A percentile compares a stretch with the other conserved stretches of the same genome.
Evolutionary conservation across 1,140 invertebrate species (phyloP).

Genomic region (Atta texana): DNA sequence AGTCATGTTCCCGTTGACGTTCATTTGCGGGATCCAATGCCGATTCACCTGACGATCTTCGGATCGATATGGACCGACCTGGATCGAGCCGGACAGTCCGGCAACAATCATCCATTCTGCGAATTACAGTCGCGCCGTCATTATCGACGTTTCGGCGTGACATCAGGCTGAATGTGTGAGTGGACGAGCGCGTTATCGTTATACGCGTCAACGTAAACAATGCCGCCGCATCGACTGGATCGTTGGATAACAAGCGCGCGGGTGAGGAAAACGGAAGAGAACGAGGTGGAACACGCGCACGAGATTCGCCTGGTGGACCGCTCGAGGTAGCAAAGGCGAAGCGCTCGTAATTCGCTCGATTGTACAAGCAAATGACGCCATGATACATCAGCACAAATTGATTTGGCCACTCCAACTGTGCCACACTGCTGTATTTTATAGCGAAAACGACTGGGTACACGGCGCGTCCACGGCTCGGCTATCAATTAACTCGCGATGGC

Average conservation of each 20-base stretch:
- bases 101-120: constrained; percentile 58
- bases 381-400: constrained; percentile 73
- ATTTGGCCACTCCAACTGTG: constrained; percentile 65
- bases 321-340: constrained; percentile 40
- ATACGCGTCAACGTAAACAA: constrained; percentile 69
- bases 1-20: constrained; percentile 23
- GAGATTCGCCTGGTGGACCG: not conserved
- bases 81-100: constrained; percentile 15
- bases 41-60: constrained; percentile 29
- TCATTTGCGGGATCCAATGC: constrained; percentile 19
- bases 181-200: constrained; percentile 63
- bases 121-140: constrained; percentile 63
- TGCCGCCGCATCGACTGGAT: constrained; percentile 34
- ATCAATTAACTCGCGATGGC: constrained; percentile 63
- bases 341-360: constrained; percentile 64
- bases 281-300: constrained; percentile 8
- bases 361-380: constrained; percentile 70
- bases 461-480: constrained; percentile 18
- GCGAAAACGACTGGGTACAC: constrained; percentile 42
- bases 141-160: constrained; percentile 62
- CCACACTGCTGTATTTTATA: not conserved
- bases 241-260: constrained; percentile 27
- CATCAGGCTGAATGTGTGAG: constrained; percentile 41
- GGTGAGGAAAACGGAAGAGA: constrained; percentile 21
- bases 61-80: constrained; percentile 13